These are phyloP conservation scores for Tipula helvola DNA, from an alignment of 2,888 invertebrate species.

Conservation along the genomic window DNA sequence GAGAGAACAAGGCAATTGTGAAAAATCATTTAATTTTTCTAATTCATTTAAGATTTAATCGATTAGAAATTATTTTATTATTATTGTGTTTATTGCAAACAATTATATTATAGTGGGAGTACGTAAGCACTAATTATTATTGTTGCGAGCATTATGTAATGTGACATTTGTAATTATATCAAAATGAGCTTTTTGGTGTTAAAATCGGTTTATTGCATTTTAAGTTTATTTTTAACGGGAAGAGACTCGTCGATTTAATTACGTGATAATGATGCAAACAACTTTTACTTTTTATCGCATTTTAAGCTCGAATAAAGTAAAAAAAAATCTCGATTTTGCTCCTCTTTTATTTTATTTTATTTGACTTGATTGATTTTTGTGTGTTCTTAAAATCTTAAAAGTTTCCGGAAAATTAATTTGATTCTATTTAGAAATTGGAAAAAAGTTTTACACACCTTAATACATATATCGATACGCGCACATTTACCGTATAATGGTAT, in stretches of 20 bases:
- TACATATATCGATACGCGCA: not conserved
- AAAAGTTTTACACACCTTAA: not conserved
- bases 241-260: not conserved
- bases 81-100: not conserved
- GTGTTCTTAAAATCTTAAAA: not conserved
- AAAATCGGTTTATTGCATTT: not conserved
- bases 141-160: not conserved
- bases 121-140: not conserved
- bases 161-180: not conserved
- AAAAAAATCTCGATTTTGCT: not conserved
- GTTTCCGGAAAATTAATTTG: not conserved
- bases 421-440: not conserved
- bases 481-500: not conserved
- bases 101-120: not conserved
- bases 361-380: not conserved
- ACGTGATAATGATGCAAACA: not conserved
- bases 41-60: slow-evolving; percentile 4
- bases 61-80: not conserved
- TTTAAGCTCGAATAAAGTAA: not conserved
- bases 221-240: not conserved
- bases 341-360: not conserved
- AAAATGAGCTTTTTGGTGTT: not conserved
- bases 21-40: not conserved
- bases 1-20: not conserved
- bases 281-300: not conserved